Evolutionary conservation across 2,888 invertebrate species (phyloP).

Genomic region (Eilema griseolum): DNA sequence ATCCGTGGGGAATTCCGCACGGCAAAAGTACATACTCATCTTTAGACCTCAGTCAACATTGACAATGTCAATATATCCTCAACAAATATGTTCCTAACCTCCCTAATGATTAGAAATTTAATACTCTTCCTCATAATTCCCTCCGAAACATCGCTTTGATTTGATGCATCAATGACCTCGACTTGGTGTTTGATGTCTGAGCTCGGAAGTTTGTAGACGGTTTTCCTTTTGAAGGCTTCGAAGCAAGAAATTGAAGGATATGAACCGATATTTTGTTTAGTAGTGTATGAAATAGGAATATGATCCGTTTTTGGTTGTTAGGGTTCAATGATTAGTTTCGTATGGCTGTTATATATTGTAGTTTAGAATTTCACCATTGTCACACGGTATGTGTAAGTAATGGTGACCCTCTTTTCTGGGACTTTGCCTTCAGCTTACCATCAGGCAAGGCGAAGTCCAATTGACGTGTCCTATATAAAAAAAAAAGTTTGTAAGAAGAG

Average conservation of each 20-base stretch:
- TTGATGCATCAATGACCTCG: conserved; percentile 64
- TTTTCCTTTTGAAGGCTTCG: conserved; percentile 53
- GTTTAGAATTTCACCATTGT: too few relatives aligned
- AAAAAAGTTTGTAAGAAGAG: too few relatives aligned
- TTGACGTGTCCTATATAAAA: too few relatives aligned
- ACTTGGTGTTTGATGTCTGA: conserved; percentile 53
- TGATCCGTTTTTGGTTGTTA: conserved; percentile 28
- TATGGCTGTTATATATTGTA: too few relatives aligned
- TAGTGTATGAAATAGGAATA: conserved; percentile 40
- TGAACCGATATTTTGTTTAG: conserved; percentile 50
- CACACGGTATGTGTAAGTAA: too few relatives aligned
- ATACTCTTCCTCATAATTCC: conserved; percentile 24
- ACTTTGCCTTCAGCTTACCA: too few relatives aligned
- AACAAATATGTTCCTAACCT: conserved; percentile 1
- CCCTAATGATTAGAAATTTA: conserved; percentile 12
- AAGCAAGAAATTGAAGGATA: conserved; percentile 62
- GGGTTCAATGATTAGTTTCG: background rate
- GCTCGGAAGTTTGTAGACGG: conserved; percentile 49
- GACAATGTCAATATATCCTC: background rate
- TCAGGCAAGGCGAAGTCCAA: too few relatives aligned
- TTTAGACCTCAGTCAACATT: background rate
- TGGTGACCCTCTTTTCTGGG: too few relatives aligned
- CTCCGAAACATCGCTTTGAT: conserved; percentile 57
- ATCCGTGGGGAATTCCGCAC: too few relatives aligned
- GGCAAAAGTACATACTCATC: too few relatives aligned